Base-by-base conservation (phyloP, 2,888 invertebrate genomes). In the Orchesellides sinensis region DNA sequence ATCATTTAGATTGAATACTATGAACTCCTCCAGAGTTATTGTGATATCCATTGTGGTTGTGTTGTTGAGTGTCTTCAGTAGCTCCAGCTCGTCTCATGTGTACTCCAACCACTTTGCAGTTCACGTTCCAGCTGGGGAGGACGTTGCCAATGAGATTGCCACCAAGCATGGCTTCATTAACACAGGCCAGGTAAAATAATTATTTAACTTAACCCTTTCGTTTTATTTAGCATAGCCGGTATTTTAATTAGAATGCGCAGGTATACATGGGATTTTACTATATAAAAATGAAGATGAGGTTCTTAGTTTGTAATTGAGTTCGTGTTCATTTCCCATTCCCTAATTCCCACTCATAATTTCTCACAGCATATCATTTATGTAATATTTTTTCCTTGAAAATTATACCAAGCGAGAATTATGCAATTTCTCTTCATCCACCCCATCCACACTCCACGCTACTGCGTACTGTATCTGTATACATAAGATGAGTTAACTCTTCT, bases 81-180 rank as follows among this genome's bases (percentile, higher is more conserved):
- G 14, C 17, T 65, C 40, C 2, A 12, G 17, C 10, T 49, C 56
- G 1, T n/a, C 49, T 61, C 61, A 74, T 49, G 61, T 88, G 70
- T 92, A 89, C 88, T 90, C 90, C 23, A 92, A 92, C 88, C 90
- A 91, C 86, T 92, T 92, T 90, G 92, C 92, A 19, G 90, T 91
- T 1, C 89, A 90, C 84, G 90, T 92, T 74, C 89, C 89, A 14
- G 90, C 90, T 23, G 92, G 91, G 45, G 85, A 87, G 25, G 88
- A 89, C 5, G 82, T 70, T 68, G 89, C 89, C 19, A 90, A 91
- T 23, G 89, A 89, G 81, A 89, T 92, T 52, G 91, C 92, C 10
- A 84, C 83, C 45, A 90, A 90, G 84, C 90, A 91, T 89, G 92
- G 91, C 75, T 92, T 91, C 88, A 88, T 88, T 79, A 90, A 91